These are phyloP conservation scores for Cacatua alba DNA, from an alignment of 2,113 vertebrate genomes.

Conservation along the genomic window DNA sequence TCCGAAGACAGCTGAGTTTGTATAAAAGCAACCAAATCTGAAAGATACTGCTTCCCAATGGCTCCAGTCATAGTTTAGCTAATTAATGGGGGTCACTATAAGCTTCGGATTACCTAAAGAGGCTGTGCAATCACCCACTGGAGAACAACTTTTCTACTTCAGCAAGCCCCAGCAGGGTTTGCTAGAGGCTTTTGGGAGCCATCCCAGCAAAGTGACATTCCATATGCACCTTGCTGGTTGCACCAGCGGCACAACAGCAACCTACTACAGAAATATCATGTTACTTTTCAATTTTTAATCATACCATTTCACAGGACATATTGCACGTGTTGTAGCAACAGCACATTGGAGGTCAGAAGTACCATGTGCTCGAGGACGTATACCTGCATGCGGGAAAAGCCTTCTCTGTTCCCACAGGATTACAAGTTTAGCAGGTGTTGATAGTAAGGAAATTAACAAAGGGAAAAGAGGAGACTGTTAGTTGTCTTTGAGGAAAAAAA, in stretches of 20 bases:
- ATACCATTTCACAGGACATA: rapidly evolving
- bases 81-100: rapidly evolving
- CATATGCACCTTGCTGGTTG: rapidly evolving
- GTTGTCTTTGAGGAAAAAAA: neutral
- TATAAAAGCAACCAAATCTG: rapidly evolving
- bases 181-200: rapidly evolving
- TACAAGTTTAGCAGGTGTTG: rapidly evolving
- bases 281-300: neutral
- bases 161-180: no score
- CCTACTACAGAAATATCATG: rapidly evolving
- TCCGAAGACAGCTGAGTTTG: rapidly evolving
- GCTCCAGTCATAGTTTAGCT: neutral
- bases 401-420: neutral
- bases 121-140: rapidly evolving
- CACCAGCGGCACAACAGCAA: neutral
- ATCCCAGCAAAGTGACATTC: rapidly evolving
- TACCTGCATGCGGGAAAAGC: rapidly evolving
- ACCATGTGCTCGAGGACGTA: rapidly evolving
- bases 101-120: neutral
- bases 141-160: neutral
- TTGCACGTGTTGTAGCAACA: rapidly evolving
- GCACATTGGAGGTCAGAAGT: neutral
- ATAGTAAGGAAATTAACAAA: neutral
- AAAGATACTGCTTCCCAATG: rapidly evolving
- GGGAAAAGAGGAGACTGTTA: neutral